Base-by-base conservation (phyloP, 2,113 vertebrate species). In the Mustelus asterias region DNA sequence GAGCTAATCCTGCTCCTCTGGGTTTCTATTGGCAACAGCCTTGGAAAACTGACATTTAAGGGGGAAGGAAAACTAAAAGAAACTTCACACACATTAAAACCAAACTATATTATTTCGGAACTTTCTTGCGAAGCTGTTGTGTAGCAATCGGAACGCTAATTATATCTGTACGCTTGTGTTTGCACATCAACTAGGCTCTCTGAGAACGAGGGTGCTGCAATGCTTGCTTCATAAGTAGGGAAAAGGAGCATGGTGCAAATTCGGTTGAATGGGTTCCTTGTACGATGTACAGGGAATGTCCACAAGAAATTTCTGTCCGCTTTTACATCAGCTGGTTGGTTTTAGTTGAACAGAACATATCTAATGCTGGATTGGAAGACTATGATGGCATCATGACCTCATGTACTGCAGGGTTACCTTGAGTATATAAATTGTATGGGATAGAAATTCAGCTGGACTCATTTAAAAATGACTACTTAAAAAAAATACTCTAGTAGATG, bases 1-100 rank as follows among this genome's bases (percentile, higher is more conserved):
- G 24, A 95, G 94, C 65, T 72, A 76, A 48, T 95, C 67, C 24
- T 72, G 69, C 69, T 95, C 94, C 76, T 69, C 69, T 95, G 44
- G 22, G 26, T 72, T 48, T 95, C 24, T 76, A 54, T 18, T 95
- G 44, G 69, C 44, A 95, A 72, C 94, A 72, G 41, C 94, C 67
- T 95, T 70, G 67, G 44, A 95, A 94, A 95, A 76, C 44, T 72
- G 44, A 72, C 94, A 93, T 41, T 67, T 26, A 72, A 95, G 14
- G 67, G 37, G 67, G 22, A 9, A 69, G 24, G n/a, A 72, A 72
- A 95, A 48, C 67, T 13, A 72, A 70, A 72, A 94, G 1, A 69
- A 26, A 69, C 63, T 70, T 94, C 8, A 26, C 37, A 29, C 20
- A 33, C 58, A 41, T 70, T 11, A 26, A 70, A 48, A 67, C 20